Base-by-base conservation (phyloP, 2,888 invertebrate species). In the Drosophila infuscata region DNA sequence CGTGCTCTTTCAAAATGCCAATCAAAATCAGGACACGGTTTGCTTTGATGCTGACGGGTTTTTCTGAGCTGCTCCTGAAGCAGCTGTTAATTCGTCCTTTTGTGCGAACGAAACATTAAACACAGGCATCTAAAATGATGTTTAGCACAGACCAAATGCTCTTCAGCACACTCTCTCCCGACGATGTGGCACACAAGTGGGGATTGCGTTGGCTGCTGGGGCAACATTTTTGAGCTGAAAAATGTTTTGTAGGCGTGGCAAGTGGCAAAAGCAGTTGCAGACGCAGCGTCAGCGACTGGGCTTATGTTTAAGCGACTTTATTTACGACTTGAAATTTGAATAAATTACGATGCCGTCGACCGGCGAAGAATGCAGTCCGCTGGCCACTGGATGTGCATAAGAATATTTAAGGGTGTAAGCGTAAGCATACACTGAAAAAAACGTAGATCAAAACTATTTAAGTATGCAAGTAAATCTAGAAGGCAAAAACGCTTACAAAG, bases 281-380 rank as follows among this genome's bases (percentile, higher is more conserved):
- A 48, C 59, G 46, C n/a, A 7, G 58, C 12, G 29, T 2, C 15
- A 52, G 38, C 78, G 63, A 66, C 60, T 69, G 72, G 75, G 82
- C 74, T 90, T 88, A 87, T 88, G 86, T 85, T 89, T 88, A 90
- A 79, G 80, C 74, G 59, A 79, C 67, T 70, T 83, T 90, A 90
- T 88, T 90, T 88, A 88, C 87, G 90, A 82, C 90, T 79, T 60
- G 38, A 86, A 90, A 90, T 87, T 89, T 88, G 87, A 89, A 88
- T 88, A 88, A 88, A 90, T 90, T 88, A 90, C 82, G 88, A 86
- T 60, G 70, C 70, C 79, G 64, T 56, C 72, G 73, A 66, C 41
- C 41, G 54, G 41, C 74, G 36, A 70, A 70, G 73, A 85, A 67
- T 79, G 72, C 76, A 70, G 25, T 57, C 35, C 52, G 29, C 29